Conservation (phyloP, 2,113 vertebrate species). For the Campylomormyrus tamandua region DNA sequence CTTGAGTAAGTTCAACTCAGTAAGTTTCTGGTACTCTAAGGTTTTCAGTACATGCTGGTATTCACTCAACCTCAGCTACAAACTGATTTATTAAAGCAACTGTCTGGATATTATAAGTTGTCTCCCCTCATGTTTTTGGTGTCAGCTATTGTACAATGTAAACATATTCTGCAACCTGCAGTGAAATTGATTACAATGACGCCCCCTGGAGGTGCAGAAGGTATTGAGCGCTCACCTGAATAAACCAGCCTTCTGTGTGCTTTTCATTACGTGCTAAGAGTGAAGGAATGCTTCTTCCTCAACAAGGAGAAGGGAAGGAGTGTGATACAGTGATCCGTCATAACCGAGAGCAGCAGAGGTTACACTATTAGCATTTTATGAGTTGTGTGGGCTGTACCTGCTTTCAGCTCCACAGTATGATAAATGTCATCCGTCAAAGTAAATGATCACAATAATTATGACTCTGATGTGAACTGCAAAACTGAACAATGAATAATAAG, state of each 20-base stretch:
- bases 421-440: background rate
- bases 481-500: too few species aligned
- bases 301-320: background rate
- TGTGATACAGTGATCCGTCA: background rate
- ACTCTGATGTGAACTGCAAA: background rate
- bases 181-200: background rate
- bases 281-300: background rate
- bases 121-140: background rate
- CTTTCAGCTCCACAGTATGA: background rate
- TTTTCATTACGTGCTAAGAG: background rate
- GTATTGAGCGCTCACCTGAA: background rate
- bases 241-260: background rate
- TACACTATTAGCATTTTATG: background rate
- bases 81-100: background rate
- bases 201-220: background rate
- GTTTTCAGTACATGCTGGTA: background rate
- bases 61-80: background rate
- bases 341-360: background rate
- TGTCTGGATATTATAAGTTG: background rate
- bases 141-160: background rate
- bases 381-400: background rate
- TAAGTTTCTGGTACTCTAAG: background rate
- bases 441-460: slow-evolving; percentile 2
- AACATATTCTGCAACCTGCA: background rate
- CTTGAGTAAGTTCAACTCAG: background rate